Percentiles rank a stretch among this genome's conserved stretches.
Evolutionary conservation across 1,140 invertebrate species (phyloP).

Genomic region (Copidosoma floridanum): DNA sequence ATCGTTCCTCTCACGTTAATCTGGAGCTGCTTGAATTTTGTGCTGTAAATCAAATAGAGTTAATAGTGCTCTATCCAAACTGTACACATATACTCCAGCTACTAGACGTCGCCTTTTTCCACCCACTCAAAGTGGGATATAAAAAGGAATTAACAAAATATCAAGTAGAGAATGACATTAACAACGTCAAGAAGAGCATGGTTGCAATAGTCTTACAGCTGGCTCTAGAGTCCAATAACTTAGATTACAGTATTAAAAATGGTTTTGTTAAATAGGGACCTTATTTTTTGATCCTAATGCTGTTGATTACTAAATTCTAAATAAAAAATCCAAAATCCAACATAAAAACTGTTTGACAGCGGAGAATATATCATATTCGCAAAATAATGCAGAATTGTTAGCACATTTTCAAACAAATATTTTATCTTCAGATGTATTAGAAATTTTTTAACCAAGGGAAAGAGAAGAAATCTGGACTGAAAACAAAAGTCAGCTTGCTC

Average conservation of each 20-base stretch:
- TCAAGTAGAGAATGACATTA: background rate
- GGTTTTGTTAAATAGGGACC: background rate
- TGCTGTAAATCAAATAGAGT: background rate
- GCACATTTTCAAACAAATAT: no score
- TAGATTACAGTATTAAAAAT: background rate
- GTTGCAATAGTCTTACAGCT: constrained; percentile 8
- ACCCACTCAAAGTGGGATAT: constrained; percentile 25
- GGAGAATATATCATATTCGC: no score
- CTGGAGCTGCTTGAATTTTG: constrained; percentile 28
- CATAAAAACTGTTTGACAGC: no score
- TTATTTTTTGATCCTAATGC: no score
- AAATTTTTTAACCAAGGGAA: no score
- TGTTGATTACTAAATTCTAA: background rate
- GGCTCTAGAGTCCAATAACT: constrained; percentile 1
- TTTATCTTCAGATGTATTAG: no score
- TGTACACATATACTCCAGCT: constrained; percentile 42
- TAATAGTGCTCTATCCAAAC: constrained; percentile 24
- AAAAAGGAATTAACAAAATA: background rate
- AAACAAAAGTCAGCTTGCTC: no score
- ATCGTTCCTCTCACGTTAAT: constrained; percentile 39
- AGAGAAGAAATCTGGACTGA: no score
- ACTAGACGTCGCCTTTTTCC: constrained; percentile 41
- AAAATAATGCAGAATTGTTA: no score
- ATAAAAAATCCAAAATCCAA: background rate
- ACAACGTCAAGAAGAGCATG: background rate